phyloP scores from a whole-genome alignment of 2,113 vertebrate genomes.

The Psilopsiagon aymara region DNA sequence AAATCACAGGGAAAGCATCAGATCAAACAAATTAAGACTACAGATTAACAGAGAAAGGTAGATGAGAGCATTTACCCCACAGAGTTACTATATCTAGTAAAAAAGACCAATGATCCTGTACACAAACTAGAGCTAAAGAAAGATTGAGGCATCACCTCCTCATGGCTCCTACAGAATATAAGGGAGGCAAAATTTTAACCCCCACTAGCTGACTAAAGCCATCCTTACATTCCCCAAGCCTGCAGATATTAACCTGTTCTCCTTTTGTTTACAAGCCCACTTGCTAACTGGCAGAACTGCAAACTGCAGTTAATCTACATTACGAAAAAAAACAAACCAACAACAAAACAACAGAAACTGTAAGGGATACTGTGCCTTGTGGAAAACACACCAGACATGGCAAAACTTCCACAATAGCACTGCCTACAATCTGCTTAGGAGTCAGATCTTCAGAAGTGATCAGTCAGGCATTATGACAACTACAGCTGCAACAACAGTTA shows the following conservation, averaged over 20 bases:
- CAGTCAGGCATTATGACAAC: not conserved
- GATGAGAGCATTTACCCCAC: not conserved
- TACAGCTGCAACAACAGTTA: not conserved
- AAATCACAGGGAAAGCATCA: not conserved
- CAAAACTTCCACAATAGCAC: not conserved
- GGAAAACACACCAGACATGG: not conserved
- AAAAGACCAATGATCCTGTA: not conserved
- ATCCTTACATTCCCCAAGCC: not conserved
- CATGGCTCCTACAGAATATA: not conserved
- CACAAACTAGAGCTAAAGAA: not conserved
- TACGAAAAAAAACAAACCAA: not conserved
- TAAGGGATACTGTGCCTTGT: not conserved
- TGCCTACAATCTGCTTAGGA: not conserved
- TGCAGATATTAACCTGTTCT: not conserved
- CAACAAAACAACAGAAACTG: not conserved
- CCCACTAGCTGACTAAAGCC: not conserved
- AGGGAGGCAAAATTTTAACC: not conserved
- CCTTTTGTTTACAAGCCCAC: not conserved
- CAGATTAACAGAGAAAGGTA: not conserved
- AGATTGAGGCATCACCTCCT: not conserved
- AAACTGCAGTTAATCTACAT: not conserved
- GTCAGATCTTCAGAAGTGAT: not conserved
- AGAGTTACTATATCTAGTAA: not conserved
- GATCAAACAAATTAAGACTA: not conserved
- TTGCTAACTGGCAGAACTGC: not conserved